Conservation (phyloP, 1,140 invertebrate species). For the Drosophila ercepeae region DNA sequence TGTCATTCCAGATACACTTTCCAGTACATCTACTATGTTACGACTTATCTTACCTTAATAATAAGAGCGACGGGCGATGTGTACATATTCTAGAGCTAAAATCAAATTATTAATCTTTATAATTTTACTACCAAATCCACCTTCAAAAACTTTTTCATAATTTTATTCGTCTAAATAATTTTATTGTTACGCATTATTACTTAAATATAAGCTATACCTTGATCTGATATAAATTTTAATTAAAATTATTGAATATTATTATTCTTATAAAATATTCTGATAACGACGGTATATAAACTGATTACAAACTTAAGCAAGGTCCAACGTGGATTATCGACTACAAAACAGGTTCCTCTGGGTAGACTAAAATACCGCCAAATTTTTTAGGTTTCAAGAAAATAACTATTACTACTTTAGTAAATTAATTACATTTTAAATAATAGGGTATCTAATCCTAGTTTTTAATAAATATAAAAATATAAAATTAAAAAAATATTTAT, state of each 20-base stretch:
- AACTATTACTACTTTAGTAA: slow-evolving; percentile 54
- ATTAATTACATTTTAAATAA: slow-evolving; percentile 84
- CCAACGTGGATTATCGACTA: slow-evolving; percentile 83
- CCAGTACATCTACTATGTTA: slow-evolving; percentile 90
- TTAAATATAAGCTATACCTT: slow-evolving; percentile 39
- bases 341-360: slow-evolving; percentile 85
- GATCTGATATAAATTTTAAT: slow-evolving; percentile 84
- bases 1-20: slow-evolving; percentile 87
- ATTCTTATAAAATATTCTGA: slow-evolving; percentile 84
- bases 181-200: slow-evolving; percentile 42
- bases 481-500: no score
- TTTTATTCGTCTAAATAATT: slow-evolving; percentile 39
- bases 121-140: slow-evolving; percentile 46
- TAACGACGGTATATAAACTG: slow-evolving; percentile 46
- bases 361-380: slow-evolving; percentile 85
- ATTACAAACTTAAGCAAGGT: slow-evolving; percentile 41
- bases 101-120: slow-evolving; percentile 84
- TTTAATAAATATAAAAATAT: no score
- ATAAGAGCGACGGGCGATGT: slow-evolving; percentile 45
- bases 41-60: slow-evolving; percentile 86
- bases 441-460: slow-evolving; percentile 88
- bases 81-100: slow-evolving; percentile 85
- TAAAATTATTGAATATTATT: slow-evolving; percentile 84
- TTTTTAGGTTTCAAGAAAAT: slow-evolving; percentile 85
- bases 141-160: slow-evolving; percentile 36